phyloP scores from a whole-genome alignment of 2,113 vertebrate species.

The Podocnemis expansa region DNA sequence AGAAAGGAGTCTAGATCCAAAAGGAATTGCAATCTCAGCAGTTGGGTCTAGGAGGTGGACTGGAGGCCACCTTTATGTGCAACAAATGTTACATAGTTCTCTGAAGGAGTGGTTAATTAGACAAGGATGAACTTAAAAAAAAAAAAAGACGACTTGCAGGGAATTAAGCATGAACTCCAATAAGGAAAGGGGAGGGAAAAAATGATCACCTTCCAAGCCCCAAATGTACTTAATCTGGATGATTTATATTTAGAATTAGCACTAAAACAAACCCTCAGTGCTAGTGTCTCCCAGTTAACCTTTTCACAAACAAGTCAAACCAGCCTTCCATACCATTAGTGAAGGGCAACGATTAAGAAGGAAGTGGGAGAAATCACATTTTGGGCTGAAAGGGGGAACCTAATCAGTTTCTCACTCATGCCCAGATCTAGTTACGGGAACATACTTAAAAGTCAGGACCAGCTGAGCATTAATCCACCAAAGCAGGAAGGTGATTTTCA shows the following conservation, averaged over 20 bases:
- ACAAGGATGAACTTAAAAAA: too few species aligned
- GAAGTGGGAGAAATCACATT: neutral
- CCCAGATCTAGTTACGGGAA: rapidly evolving
- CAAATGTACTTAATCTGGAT: neutral
- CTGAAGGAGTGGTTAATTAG: neutral
- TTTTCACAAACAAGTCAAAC: neutral
- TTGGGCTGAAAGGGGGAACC: neutral
- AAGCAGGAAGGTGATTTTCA: neutral
- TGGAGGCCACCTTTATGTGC: neutral
- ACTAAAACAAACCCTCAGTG: neutral
- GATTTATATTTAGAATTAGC: neutral
- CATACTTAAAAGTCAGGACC: neutral
- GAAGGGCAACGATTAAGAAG: neutral
- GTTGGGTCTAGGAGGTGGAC: neutral
- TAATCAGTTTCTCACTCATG: neutral
- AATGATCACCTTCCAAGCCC: neutral
- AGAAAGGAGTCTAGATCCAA: neutral
- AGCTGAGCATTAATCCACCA: neutral
- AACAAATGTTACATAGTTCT: neutral
- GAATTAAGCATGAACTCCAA: too few species aligned
- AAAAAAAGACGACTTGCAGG: too few species aligned
- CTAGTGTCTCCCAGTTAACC: neutral
- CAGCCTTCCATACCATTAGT: rapidly evolving
- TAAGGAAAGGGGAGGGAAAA: neutral
- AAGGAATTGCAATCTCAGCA: neutral